phyloP scores from a whole-genome alignment of 2,113 vertebrate genomes.

The Carettochelys insculpta region DNA sequence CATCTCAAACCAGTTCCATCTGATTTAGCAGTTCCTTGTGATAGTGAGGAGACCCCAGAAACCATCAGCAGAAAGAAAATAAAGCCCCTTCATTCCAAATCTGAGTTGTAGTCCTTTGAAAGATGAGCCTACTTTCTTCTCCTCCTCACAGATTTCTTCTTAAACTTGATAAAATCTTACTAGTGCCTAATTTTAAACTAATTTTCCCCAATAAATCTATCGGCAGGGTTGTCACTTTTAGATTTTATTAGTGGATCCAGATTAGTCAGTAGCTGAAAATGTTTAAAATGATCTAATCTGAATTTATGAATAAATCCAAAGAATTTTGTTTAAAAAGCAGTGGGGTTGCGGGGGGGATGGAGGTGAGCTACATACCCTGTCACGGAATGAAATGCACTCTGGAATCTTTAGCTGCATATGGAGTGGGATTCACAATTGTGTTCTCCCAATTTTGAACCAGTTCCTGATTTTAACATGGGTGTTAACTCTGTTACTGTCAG shows the following conservation, averaged over 20 bases:
- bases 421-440: not conserved
- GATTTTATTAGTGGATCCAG: conserved; percentile 27
- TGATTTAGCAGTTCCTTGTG: not conserved
- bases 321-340: not conserved
- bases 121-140: conserved; percentile 13
- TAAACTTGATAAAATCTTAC: conserved; percentile 31
- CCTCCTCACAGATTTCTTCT: not conserved
- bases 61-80: not conserved
- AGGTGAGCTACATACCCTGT: accelerated
- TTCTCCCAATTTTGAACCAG: not conserved
- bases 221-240: conserved; percentile 37
- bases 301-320: conserved; percentile 9
- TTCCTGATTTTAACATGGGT: not conserved
- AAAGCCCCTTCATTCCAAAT: not conserved
- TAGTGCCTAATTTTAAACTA: conserved; percentile 23
- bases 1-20: not conserved
- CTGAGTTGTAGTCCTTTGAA: not conserved
- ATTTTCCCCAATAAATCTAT: conserved; percentile 23
- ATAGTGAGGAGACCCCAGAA: conserved; percentile 25
- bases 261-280: conserved; percentile 18
- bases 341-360: no score
- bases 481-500: not conserved
- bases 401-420: not conserved
- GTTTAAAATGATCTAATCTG: conserved; percentile 18
- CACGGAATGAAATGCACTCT: not conserved